Base-by-base conservation (phyloP, 1,140 invertebrate genomes). In the Sitobion miscanthi region DNA sequence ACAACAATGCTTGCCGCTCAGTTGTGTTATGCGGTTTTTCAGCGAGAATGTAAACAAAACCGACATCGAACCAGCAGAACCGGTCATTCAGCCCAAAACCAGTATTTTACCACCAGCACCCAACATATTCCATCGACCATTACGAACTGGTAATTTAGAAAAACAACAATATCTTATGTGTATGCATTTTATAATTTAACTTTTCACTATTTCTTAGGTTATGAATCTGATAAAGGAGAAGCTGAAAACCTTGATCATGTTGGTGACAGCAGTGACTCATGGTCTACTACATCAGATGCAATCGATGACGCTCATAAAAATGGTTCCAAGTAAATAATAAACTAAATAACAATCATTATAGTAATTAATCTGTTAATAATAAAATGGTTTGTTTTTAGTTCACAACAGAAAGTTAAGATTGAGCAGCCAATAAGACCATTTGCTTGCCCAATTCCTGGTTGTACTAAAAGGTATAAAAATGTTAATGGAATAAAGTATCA, bases 401-500 rank as follows among this genome's bases (percentile, higher is more conserved):
- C 47, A 90, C 95, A 95, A 35, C 94, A 96, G 95, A 94, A 95
- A 95, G 94, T 94, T 95, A 93, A 95, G 94, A 88, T 95, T 94
- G 54, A 95, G 94, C 95, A 57, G 93, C 95, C 38, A 94, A 94
- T 93, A 94, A 98, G 97, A 94, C 97, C 97, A 0, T 98, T 97
- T 95, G 97, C 96, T 23, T 98, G 97, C 95, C 97, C 97, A 3
- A 97, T 98, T 42, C 97, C 97, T 62, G 97, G 97, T n/a, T 98
- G 97, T 95, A 97, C 97, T 95, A 98, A 98, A 95, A 95, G 97
- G 49, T 98, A 98, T 95, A 98, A 98, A 95, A 98, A 98, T 95
- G 96, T 97, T n/a, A 98, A 98, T 95, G 97, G 97, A 69, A 97
- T 98, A 94, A 98, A 98, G 95, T 98, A 98, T 95, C 97, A 98